phyloP scores from a whole-genome alignment of 2,888 invertebrate species.

The Scrobipalpa atriplicella region DNA sequence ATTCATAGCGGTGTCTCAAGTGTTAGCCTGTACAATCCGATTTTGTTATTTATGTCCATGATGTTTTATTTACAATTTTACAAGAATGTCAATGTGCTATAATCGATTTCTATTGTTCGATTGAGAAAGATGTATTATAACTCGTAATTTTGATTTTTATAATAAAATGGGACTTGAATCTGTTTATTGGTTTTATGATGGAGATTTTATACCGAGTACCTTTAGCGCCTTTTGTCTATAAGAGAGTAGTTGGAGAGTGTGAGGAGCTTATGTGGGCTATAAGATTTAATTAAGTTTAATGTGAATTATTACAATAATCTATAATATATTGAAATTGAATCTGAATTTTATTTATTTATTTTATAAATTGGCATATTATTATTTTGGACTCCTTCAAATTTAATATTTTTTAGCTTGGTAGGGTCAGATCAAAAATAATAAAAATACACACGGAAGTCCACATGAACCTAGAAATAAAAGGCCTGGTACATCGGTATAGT shows the following conservation, averaged over 20 bases:
- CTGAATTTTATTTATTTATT: conserved; percentile 80
- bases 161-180: conserved; percentile 83
- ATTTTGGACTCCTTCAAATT: conserved; percentile 51
- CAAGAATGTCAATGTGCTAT: conserved; percentile 77
- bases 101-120: conserved; percentile 80
- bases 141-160: conserved; percentile 83
- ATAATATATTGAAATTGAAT: conserved; percentile 83
- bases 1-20: conserved; percentile 48
- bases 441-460: background rate
- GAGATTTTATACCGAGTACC: conserved; percentile 82
- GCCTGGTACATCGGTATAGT: conserved; percentile 22
- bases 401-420: conserved; percentile 21
- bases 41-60: conserved; percentile 79
- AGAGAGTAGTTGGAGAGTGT: conserved; percentile 73
- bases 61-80: conserved; percentile 62
- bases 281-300: conserved; percentile 81
- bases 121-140: conserved; percentile 81
- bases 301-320: conserved; percentile 83
- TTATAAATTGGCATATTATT: conserved; percentile 76
- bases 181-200: conserved; percentile 82
- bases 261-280: conserved; percentile 82
- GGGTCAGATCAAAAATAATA: background rate
- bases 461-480: conserved; percentile 32
- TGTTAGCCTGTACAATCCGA: conserved; percentile 67
- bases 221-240: conserved; percentile 78